phyloP scores from a whole-genome alignment of 2,888 invertebrate genomes.

The Aproaerema taeniolella region DNA sequence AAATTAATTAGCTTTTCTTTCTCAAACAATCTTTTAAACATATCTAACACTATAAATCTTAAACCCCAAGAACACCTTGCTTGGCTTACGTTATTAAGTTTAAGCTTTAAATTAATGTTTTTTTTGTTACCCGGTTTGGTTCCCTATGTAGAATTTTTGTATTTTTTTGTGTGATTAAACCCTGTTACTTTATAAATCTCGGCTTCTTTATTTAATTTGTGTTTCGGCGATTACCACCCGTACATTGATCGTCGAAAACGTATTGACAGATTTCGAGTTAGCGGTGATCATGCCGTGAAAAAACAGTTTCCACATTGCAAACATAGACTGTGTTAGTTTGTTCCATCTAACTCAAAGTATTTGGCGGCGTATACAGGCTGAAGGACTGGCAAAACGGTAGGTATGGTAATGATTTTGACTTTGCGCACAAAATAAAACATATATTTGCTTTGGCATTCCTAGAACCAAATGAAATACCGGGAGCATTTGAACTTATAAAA shows the following conservation, averaged over 20 bases:
- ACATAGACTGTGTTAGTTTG: constrained; percentile 8
- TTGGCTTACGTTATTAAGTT: too few species aligned
- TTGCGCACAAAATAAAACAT: constrained; percentile 12
- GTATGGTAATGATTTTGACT: constrained; percentile 2
- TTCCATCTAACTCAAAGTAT: constrained; percentile 9
- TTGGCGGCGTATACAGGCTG: constrained; percentile 8
- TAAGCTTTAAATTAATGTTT: too few species aligned
- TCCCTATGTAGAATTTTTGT: too few species aligned
- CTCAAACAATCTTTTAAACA: too few species aligned
- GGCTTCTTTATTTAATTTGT: too few species aligned
- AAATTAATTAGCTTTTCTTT: too few species aligned
- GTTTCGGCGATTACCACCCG: too few species aligned
- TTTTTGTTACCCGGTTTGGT: too few species aligned
- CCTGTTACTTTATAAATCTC: too few species aligned
- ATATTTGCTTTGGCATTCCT: constrained; percentile 10
- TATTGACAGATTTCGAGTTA: constrained; percentile 9
- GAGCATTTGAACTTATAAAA: constrained; percentile 3
- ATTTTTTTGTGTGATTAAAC: too few species aligned
- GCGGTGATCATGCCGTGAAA: constrained; percentile 2
- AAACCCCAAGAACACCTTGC: too few species aligned
- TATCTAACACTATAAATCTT: too few species aligned
- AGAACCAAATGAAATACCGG: constrained; percentile 7
- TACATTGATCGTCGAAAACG: neutral
- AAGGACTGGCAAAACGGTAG: neutral
- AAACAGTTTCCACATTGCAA: constrained; percentile 2